phyloP scores from a whole-genome alignment of 1,140 invertebrate genomes.

The Agrilus planipennis region DNA sequence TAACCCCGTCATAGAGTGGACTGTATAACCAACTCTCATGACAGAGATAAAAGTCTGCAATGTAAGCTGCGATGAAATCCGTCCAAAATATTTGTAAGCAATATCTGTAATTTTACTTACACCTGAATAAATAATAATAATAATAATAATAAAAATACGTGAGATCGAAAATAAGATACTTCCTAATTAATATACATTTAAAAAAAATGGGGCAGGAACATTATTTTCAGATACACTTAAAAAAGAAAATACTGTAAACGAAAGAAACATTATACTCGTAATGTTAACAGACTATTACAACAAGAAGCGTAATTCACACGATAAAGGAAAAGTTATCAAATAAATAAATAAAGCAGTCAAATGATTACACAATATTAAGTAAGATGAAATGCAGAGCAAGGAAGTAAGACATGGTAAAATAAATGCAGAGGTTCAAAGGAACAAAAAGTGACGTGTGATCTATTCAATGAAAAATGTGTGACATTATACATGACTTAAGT shows the following conservation, averaged over 20 bases:
- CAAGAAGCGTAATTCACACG: not conserved
- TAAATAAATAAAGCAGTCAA: not conserved
- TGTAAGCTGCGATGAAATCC: too few species aligned
- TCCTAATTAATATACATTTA: too few species aligned
- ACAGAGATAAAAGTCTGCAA: too few species aligned
- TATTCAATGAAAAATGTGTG: not conserved
- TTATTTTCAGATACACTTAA: not conserved
- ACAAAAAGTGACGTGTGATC: not conserved
- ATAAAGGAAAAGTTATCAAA: not conserved
- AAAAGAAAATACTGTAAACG: not conserved
- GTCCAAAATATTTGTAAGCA: too few species aligned
- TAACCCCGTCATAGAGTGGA: too few species aligned
- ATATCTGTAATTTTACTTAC: too few species aligned
- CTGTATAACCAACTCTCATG: too few species aligned
- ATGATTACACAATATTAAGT: not conserved
- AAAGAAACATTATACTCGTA: not conserved
- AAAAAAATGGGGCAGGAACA: too few species aligned
- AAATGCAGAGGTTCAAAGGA: not conserved
- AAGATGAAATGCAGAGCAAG: not conserved
- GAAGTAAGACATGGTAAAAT: not conserved
- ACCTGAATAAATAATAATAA: too few species aligned
- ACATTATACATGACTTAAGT: not conserved
- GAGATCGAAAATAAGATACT: too few species aligned
- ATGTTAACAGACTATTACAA: not conserved
- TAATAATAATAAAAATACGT: too few species aligned